Evolutionary conservation across 2,888 invertebrate species (phyloP).

Genomic region (Lacanobia wlatinum): DNA sequence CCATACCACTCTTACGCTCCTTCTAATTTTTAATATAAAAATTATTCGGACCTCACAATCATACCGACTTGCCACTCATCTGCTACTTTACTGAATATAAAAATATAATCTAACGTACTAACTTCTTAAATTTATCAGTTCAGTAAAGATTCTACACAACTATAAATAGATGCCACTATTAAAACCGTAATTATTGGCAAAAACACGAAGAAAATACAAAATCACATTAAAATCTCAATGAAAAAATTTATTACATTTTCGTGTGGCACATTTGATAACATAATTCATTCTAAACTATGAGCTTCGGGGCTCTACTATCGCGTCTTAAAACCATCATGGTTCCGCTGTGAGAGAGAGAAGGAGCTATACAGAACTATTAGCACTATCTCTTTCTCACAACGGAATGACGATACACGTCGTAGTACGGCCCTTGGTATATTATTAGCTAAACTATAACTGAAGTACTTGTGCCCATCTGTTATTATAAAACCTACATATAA

Average conservation of each 20-base stretch:
- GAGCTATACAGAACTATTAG: not conserved
- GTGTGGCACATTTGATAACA: slow-evolving; percentile 73
- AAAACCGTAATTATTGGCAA: slow-evolving; percentile 69
- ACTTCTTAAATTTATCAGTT: slow-evolving; percentile 86
- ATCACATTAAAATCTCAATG: slow-evolving; percentile 78
- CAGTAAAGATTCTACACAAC: slow-evolving; percentile 79
- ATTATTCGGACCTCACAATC: slow-evolving; percentile 84
- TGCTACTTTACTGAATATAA: slow-evolving; percentile 78
- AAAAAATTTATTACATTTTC: slow-evolving; percentile 61
- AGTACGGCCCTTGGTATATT: slow-evolving; percentile 38
- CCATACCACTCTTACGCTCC: slow-evolving; percentile 84
- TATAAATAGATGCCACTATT: slow-evolving; percentile 72
- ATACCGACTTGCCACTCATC: slow-evolving; percentile 70
- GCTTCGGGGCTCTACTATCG: slow-evolving; percentile 32
- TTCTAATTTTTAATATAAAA: slow-evolving; percentile 90
- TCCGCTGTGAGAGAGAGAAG: not conserved
- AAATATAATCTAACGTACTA: slow-evolving; percentile 78
- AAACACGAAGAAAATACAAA: slow-evolving; percentile 66
- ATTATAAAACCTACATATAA: slow-evolving; percentile 48
- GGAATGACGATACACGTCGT: not conserved
- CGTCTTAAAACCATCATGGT: not conserved
- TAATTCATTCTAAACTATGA: slow-evolving; percentile 56
- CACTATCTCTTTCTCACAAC: not conserved
- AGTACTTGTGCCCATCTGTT: slow-evolving; percentile 87
- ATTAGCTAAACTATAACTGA: slow-evolving; percentile 75